Percentiles rank a stretch among this genome's conserved stretches.
phyloP scores from a whole-genome alignment of 2,888 invertebrate species.

The Drosophila hawaiiensis region DNA sequence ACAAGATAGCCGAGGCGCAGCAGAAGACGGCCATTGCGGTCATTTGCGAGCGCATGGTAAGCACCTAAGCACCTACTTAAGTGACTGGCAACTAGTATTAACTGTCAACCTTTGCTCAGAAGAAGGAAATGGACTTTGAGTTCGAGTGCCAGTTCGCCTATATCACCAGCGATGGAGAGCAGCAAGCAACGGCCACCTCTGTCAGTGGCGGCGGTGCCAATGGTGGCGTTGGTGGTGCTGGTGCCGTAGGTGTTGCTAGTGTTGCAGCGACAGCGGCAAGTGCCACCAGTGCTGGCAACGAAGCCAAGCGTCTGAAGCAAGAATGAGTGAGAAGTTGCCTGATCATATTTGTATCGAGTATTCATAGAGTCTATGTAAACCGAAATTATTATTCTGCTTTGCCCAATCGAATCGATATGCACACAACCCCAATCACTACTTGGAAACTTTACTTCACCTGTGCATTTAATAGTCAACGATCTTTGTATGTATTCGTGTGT shows the following conservation, averaged over 20 bases:
- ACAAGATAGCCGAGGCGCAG: conserved; percentile 96
- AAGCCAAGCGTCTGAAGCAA: conserved; percentile 83
- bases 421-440: conserved; percentile 13
- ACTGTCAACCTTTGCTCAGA: conserved; percentile 62
- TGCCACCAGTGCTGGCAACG: conserved; percentile 47
- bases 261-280: conserved; percentile 6
- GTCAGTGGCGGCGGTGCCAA: conserved; percentile 20
- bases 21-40: conserved; percentile 97
- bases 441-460: conserved; percentile 39
- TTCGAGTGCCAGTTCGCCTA: conserved; percentile 84
- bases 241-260: conserved; percentile 4
- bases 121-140: conserved; percentile 83
- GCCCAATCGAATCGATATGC: conserved; percentile 25
- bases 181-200: conserved; percentile 53
- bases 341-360: conserved; percentile 20
- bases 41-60: conserved; percentile 88
- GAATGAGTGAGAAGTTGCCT: conserved; percentile 75
- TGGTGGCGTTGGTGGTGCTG: neutral
- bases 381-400: conserved; percentile 32
- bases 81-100: conserved; percentile 28
- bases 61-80: conserved; percentile 28
- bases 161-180: conserved; percentile 73
- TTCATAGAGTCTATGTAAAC: conserved; percentile 42
- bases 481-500: conserved; percentile 55
- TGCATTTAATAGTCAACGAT: conserved; percentile 64